Base-by-base conservation (phyloP, 2,797 vertebrate genomes). In the Crenichthys baileyi region DNA sequence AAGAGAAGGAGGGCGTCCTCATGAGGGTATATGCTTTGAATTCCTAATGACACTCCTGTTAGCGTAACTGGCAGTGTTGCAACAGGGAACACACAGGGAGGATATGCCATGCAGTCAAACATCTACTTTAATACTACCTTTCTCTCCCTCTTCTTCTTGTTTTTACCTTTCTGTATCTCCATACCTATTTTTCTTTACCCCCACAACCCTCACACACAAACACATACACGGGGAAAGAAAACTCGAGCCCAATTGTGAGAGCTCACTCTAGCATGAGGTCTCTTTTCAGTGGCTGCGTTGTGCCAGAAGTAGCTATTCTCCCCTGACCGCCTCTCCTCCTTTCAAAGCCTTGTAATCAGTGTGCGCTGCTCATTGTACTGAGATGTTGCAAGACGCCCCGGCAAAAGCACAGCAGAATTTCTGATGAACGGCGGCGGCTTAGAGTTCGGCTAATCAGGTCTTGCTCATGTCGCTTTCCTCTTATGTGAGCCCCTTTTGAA, bases 21-120 rank as follows among this genome's bases (percentile, higher is more conserved):
- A 88, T 46, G 95, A 94, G 96, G 95, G 91, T 93, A 94, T 94
- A 95, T 91, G 95, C 94, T 96, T 96, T 95, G 95, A 96, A 96
- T 96, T 95, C 94, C 94, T 96, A 96, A 96, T 95, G 95, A 94
- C 93, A 95, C 93, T 95, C 93, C 93, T 90, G 94, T 93, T 95
- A 96, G 93, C 90, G 93, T 92, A 92, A 90, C 90, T 88, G 88
- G 91, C 92, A 80, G 88, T 86, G 93, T 89, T 88, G 89, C 89
- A 89, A 88, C 77, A 92, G 91, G 91, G 88, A 92, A 86, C 84
- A 78, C 89, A 87, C 75, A 76, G 91, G 83, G 93, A 91, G 86
- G 87, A 84, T 56, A 72, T 72, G 83, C 85, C 75, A 79, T 65
- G 68, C 89, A 94, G 89, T 91, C 93, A 91, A 90, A 90, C 91